phyloP scores from a whole-genome alignment of 30 jellyfish, hydroid and myxozoan genomes.

The Cassiopea andromeda region DNA sequence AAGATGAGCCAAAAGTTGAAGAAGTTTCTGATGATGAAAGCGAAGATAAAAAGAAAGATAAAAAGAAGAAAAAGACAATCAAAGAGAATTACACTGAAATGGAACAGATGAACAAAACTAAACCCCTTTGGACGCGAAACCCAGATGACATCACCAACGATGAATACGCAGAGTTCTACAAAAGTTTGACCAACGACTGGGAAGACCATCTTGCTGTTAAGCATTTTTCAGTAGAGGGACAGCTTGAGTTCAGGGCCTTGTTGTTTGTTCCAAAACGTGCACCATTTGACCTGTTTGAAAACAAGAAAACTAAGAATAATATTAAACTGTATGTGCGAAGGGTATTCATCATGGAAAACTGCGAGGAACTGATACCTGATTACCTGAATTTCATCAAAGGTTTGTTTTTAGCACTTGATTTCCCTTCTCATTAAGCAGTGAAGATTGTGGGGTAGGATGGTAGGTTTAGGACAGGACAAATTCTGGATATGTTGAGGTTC shows the following conservation, averaged over 20 bases:
- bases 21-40: constrained; percentile 78
- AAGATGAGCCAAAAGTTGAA: constrained; percentile 83
- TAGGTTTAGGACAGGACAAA: too few relatives aligned
- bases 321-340: constrained; percentile 91
- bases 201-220: constrained; percentile 96
- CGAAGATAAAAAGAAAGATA: constrained; percentile 61
- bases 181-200: constrained; percentile 95
- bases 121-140: constrained; percentile 97
- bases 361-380: constrained; percentile 96
- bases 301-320: constrained; percentile 84
- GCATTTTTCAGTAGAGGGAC: constrained; percentile 98
- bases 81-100: constrained; percentile 91
- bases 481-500: too few relatives aligned
- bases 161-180: constrained; percentile 98
- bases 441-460: too few relatives aligned
- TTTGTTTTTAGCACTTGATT: too few relatives aligned
- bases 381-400: constrained; percentile 93
- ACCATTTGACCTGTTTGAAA: constrained; percentile 95
- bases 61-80: constrained; percentile 88
- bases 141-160: constrained; percentile 97
- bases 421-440: too few relatives aligned
- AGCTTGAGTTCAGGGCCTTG: constrained; percentile 93
- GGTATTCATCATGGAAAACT: constrained; percentile 97
- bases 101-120: constrained; percentile 92
- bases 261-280: constrained; percentile 97